A percentile compares a stretch with the other conserved stretches of the same genome.
Conservation (phyloP, 2,113 vertebrate genomes). For the Donacobius atricapilla region DNA sequence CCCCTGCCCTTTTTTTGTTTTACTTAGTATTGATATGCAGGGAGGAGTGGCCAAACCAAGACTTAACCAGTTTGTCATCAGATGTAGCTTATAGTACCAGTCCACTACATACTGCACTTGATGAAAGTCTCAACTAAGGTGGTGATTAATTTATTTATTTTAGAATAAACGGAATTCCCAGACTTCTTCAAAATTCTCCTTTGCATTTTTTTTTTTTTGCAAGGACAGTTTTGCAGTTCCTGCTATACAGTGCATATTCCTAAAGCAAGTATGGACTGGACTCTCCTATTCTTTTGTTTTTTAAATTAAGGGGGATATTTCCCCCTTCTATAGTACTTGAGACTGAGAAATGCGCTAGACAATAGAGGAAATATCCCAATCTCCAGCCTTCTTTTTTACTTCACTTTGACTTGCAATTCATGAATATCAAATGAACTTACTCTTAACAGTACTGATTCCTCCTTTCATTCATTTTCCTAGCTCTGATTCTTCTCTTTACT, state of each 20-base stretch:
- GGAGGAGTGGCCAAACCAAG: not conserved
- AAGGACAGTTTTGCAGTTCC: not conserved
- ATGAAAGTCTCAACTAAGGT: not conserved
- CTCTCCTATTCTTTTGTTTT: not conserved
- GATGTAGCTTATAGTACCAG: not conserved
- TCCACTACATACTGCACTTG: not conserved
- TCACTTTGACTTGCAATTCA: not conserved
- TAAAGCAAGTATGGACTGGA: not conserved
- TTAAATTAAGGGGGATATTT: not conserved
- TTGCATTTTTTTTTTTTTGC: not conserved
- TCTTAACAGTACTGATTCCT: not conserved
- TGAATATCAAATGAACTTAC: not conserved
- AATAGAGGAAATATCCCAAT: not conserved
- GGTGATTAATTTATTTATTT: not conserved
- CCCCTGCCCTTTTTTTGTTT: not conserved
- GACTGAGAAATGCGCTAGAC: constrained; percentile 10
- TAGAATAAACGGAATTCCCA: not conserved
- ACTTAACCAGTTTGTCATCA: not conserved
- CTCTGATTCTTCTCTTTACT: not conserved
- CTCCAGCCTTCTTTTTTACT: constrained; percentile 14
- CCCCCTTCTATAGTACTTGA: not conserved
- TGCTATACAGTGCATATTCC: not conserved
- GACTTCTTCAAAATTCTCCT: not conserved
- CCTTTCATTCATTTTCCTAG: not conserved
- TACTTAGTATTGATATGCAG: not conserved